Evolutionary conservation across 2,113 vertebrate species (phyloP).

Genomic region (Lophura nycthemera): DNA sequence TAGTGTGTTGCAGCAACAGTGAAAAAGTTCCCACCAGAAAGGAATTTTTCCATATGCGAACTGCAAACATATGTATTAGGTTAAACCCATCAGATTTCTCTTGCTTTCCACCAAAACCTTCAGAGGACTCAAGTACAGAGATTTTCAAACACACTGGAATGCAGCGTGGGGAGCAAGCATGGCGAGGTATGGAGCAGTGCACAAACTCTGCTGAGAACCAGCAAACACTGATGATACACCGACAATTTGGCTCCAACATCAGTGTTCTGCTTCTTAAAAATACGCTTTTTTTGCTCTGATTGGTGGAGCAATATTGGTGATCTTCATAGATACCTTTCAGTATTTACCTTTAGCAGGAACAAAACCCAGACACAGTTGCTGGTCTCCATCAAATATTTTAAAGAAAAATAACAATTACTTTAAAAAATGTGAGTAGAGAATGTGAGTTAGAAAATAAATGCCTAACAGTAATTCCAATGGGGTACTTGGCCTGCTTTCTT

Average conservation of each 20-base stretch:
- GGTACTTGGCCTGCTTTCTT: slow-evolving; percentile 3
- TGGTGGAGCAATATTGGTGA: background rate
- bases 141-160: slow-evolving; percentile 12
- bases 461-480: background rate
- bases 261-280: background rate
- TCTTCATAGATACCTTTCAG: background rate
- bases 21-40: slow-evolving; percentile 71
- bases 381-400: background rate
- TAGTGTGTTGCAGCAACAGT: slow-evolving; percentile 77
- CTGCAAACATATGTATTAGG: slow-evolving; percentile 56
- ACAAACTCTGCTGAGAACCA: background rate
- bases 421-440: background rate
- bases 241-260: slow-evolving; percentile 2
- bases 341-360: background rate
- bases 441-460: background rate
- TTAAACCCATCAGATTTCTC: slow-evolving; percentile 76
- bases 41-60: slow-evolving; percentile 70
- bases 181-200: background rate
- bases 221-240: background rate
- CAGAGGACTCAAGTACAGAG: background rate
- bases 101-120: slow-evolving; percentile 70
- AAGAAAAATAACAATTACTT: background rate
- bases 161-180: background rate
- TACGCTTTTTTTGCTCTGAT: background rate
- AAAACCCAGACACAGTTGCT: background rate